These are phyloP conservation scores for Brenthis hecate DNA, from an alignment of 2,888 invertebrate species.

Conservation along the genomic window DNA sequence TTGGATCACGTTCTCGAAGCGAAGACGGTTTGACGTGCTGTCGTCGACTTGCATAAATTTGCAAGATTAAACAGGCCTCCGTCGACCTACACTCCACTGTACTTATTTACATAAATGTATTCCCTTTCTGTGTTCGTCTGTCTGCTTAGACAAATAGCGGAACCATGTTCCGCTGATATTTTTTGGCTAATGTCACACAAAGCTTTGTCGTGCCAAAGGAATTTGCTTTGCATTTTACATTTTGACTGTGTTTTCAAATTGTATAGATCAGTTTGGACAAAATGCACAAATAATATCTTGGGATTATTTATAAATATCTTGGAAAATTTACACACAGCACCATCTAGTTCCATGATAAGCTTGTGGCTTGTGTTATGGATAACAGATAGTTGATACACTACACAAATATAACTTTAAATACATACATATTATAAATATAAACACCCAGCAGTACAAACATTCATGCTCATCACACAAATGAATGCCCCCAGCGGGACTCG, in stretches of 20 bases:
- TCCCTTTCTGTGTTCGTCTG: constrained; percentile 41
- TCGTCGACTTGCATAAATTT: constrained; percentile 80
- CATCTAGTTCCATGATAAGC: too few relatives aligned
- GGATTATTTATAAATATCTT: too few relatives aligned
- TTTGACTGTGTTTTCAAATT: background rate
- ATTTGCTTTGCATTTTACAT: constrained; percentile 10
- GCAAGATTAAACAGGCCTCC: constrained; percentile 73
- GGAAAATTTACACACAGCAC: too few relatives aligned
- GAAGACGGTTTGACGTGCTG: constrained; percentile 78
- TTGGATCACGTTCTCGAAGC: constrained; percentile 74
- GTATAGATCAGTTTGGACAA: too few relatives aligned
- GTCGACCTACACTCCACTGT: constrained; percentile 49
- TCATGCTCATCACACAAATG: too few relatives aligned
- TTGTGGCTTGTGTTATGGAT: too few relatives aligned
- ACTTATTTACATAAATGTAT: constrained; percentile 67
- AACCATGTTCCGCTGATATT: constrained; percentile 4
- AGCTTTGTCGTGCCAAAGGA: constrained; percentile 8
- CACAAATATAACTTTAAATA: too few relatives aligned
- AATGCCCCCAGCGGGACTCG: too few relatives aligned
- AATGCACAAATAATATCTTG: too few relatives aligned
- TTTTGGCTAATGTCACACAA: constrained; percentile 11
- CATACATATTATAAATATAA: too few relatives aligned
- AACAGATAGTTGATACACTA: too few relatives aligned
- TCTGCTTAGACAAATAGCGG: constrained; percentile 3
- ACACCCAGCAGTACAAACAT: too few relatives aligned